phyloP scores from a whole-genome alignment of 1,140 invertebrate species.

The Drosophila elegans region DNA sequence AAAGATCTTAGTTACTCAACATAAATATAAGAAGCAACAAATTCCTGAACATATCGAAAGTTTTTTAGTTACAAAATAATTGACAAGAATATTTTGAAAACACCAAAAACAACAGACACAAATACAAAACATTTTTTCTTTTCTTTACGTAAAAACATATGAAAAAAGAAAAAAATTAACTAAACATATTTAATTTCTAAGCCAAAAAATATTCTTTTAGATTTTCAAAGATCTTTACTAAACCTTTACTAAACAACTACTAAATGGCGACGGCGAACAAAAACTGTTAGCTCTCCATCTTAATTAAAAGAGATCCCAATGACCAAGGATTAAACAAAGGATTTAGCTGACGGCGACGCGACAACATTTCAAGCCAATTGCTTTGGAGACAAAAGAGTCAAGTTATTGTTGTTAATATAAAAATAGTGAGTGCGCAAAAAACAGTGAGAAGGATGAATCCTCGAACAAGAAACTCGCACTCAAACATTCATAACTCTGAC shows the following conservation, averaged over 20 bases:
- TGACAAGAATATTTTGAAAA: too few species aligned
- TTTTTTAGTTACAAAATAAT: too few species aligned
- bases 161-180: too few species aligned
- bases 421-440: not conserved
- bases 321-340: conserved; percentile 12
- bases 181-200: too few species aligned
- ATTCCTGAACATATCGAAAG: too few species aligned
- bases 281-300: conserved; percentile 1
- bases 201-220: too few species aligned
- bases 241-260: too few species aligned
- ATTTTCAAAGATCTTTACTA: not conserved
- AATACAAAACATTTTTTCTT: too few species aligned
- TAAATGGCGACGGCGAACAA: not conserved
- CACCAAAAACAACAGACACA: too few species aligned
- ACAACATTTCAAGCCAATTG: conserved; percentile 18
- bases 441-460: not conserved
- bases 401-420: conserved; percentile 25
- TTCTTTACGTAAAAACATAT: too few species aligned
- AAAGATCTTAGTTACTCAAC: too few species aligned
- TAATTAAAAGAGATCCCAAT: conserved; percentile 14
- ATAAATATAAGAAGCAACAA: too few species aligned
- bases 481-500: conserved; percentile 13
- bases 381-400: conserved; percentile 18
- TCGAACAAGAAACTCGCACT: not conserved
- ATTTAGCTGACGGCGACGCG: conserved; percentile 7